These are phyloP conservation scores for Glyptemys insculpta DNA, from an alignment of 2,797 vertebrate species.

Conservation along the genomic window DNA sequence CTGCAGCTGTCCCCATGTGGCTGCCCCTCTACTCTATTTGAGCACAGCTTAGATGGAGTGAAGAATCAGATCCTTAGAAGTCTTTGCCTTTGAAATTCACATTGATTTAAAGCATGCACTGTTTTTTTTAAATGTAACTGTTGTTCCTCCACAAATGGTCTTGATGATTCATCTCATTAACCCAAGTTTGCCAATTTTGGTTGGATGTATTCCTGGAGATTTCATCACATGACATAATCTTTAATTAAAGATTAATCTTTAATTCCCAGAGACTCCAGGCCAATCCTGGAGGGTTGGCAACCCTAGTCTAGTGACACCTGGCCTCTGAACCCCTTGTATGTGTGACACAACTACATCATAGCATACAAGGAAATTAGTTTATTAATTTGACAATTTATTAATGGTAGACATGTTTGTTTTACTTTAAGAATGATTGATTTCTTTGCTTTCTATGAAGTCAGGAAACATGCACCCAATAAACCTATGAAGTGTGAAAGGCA, in stretches of 20 bases:
- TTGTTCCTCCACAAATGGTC: background rate
- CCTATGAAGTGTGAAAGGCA: conserved; percentile 69
- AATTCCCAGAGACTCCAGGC: too few relatives aligned
- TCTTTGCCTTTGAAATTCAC: background rate
- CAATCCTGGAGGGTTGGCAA: too few relatives aligned
- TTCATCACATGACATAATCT: too few relatives aligned
- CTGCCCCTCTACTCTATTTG: background rate
- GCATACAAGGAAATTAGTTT: background rate
- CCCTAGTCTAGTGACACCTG: background rate
- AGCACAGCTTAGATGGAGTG: background rate
- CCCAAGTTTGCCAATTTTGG: background rate
- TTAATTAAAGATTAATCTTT: too few relatives aligned
- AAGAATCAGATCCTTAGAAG: background rate
- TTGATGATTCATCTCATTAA: background rate
- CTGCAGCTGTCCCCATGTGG: too few relatives aligned
- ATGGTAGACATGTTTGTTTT: conserved; percentile 28
- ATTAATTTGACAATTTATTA: conserved; percentile 51
- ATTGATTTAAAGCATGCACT: background rate
- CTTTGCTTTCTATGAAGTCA: conserved; percentile 61
- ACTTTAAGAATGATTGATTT: conserved; percentile 37
- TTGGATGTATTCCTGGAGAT: too few relatives aligned
- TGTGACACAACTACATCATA: background rate
- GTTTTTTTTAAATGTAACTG: background rate
- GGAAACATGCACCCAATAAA: conserved; percentile 60
- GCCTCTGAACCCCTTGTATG: background rate